Evolutionary conservation across 2,113 vertebrate genomes (phyloP), one percentile per base, ranked within the genome.

Genomic region (Phrynosoma blainvillii): DNA sequence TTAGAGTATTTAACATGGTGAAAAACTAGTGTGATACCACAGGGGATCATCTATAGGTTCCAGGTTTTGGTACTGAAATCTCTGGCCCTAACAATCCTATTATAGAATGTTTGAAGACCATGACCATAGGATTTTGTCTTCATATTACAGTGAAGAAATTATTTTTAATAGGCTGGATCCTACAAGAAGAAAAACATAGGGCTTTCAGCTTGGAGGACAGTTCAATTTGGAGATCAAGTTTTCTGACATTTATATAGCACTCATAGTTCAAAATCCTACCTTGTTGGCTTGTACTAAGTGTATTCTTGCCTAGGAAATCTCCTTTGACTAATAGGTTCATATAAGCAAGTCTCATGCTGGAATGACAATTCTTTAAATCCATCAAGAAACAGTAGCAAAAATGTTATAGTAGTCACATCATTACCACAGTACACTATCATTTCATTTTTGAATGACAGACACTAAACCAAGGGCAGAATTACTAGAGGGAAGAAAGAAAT

Each of bases 321-420:
- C 32, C 32, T 91, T 79, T 88, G 89, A 84, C 90, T 93, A 89
- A 92, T 93, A 9, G 62, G 79, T 85, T 79, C 47, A 56, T 79
- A 71, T 74, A 92, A 93, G 13, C 3, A 42, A 62, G 86, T 79
- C 85, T 92, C 83, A 85, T 40, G 90, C 84, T 90, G 92, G 74
- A 91, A 90, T 73, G 62, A 42, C 82, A 93, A 92, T 79, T 65
- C 47, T 87, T 83, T 90, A 91, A 92, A 93, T 88, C 89, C 83
- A 90, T 91, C 71, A 89, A 86, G 88, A 83, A 42, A 94, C 86
- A 92, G 91, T 56, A 87, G 92, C 87, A 90, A 92, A 91, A 68
- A 86, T 85, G 85, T 81, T 88, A n/a, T 52, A 78, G 90, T 8
- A 6, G 66, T 87, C 73, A 81, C 84, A 77, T 32, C 89, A 84